Base-by-base conservation (phyloP, 2,888 invertebrate genomes). In the Scaptodrosophila latifasciaeformis region DNA sequence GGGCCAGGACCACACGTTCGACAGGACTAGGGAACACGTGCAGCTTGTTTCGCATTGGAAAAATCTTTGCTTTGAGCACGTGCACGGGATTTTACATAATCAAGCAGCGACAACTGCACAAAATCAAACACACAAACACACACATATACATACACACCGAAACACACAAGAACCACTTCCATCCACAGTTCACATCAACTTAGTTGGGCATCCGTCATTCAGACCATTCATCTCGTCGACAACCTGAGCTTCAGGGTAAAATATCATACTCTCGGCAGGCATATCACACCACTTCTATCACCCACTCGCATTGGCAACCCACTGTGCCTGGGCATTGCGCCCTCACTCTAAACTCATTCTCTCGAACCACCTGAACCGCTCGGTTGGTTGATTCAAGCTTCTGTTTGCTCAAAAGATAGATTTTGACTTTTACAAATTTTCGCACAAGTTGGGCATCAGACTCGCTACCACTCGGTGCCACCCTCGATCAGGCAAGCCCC, bases 51-150 rank as follows among this genome's bases (percentile, higher is more conserved):
- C 64, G 59, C 76, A 76, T 83, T 81, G 78, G 80, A 65, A 80
- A 83, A 82, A 83, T 81, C 83, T 84, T 84, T 84, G 70, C 81
- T 81, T 83, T 76, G 67, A 79, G 83, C 83, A 83, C 83, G 83
- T 84, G 83, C 84, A 79, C 70, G 63, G 75, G 78, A 81, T 83
- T 82, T 75, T 80, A 79, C 81, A 79, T 81, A 83, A 81, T 83
- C 70, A 76, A 78, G 79, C 64, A 59, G 60, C 61, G 69, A 66
- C 65, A 61, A 58, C 59, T 58, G 64, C 70, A 69, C 53, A 59
- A 56, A n/a, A n/a, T n/a, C n/a, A n/a, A 30, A 59, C 50, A 60
- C 57, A 49, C 48, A 52, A 39, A 55, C 53, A 54, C 21, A 50
- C 50, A 48, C 19, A 48, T 40, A 42, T n/a, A 43, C 24, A 24